phyloP scores from a whole-genome alignment of 1,140 invertebrate species.

The Magallana angulata region DNA sequence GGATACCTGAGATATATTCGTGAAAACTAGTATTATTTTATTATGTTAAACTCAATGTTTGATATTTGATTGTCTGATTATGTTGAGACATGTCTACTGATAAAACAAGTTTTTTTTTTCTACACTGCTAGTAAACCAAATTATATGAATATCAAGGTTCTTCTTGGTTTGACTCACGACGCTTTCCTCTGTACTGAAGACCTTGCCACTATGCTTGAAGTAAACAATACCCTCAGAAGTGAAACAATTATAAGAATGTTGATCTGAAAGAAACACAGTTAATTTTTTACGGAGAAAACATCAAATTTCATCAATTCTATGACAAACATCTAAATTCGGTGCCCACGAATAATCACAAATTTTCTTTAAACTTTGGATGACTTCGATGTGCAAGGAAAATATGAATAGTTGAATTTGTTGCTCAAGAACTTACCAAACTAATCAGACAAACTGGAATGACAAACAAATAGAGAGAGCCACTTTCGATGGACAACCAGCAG shows the following conservation, averaged over 20 bases:
- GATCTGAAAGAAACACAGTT: not conserved
- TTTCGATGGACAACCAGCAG: conserved; percentile 63
- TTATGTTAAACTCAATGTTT: too few relatives aligned
- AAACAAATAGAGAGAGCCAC: conserved; percentile 63
- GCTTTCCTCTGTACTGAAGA: not conserved
- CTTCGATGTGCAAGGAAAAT: too few relatives aligned
- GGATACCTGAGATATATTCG: too few relatives aligned
- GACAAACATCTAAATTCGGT: not conserved
- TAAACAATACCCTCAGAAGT: not conserved
- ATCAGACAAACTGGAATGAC: conserved; percentile 59
- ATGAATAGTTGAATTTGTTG: not conserved
- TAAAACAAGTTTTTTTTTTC: not conserved
- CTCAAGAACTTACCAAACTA: conserved; percentile 56
- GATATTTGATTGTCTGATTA: too few relatives aligned
- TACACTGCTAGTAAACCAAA: too few relatives aligned
- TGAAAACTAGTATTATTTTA: too few relatives aligned
- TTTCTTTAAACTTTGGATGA: too few relatives aligned
- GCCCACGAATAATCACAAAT: too few relatives aligned
- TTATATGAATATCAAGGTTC: too few relatives aligned
- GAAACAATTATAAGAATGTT: conserved; percentile 31
- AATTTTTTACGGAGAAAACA: too few relatives aligned
- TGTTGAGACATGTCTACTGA: not conserved
- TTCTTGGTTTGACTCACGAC: not conserved
- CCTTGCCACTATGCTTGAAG: not conserved
- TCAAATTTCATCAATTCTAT: too few relatives aligned